Base-by-base conservation (phyloP, 2,113 vertebrate species). In the Cyprinus carpio region DNA sequence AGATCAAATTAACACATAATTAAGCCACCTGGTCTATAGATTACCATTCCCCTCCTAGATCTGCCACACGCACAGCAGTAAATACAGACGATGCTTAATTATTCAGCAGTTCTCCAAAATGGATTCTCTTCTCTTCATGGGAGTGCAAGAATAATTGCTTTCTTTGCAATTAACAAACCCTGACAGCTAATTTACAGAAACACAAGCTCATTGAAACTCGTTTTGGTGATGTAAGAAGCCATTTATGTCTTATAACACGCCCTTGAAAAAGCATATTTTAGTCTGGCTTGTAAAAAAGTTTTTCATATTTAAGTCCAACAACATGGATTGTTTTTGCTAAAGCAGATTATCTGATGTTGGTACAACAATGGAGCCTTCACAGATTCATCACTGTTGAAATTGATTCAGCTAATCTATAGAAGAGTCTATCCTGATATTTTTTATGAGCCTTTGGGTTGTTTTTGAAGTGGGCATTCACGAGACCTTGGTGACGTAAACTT, bases 21-120 rank as follows among this genome's bases (percentile, higher is more conserved):
- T 46, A 81, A 67, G n/a, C 25, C 40, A 49, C 62, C 40, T 13
- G 62, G 18, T 75, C 31, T 25, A 46, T 56, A 37, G 65, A 51
- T 46, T 37, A 18, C 54, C 27, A 6, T 13, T 71, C 49, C 0
- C 10, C 5, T 77, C 40, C 49, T 54, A 65, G 31, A 49, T 72
- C 27, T 20, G 5, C 31, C 31, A 67, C 40, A 25, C 3, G 9
- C 31, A 54, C 60, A 51, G 75, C n/a, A 88, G 56, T 86, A 69
- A 86, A 80, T 81, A 56, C 60, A 51, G 11, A 13, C 37, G 62
- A 58, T 82, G 8, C 8, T 85, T 83, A 77, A 87, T 87, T 85
- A 85, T 87, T 86, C 46, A 87, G 62, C 72, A 80, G 51, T 20
- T 64, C 31, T 71, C 9, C 20, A n/a, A 16, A 60, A 51, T 72